Base-by-base conservation (phyloP, 2,113 vertebrate species). In the Stegastes partitus region DNA sequence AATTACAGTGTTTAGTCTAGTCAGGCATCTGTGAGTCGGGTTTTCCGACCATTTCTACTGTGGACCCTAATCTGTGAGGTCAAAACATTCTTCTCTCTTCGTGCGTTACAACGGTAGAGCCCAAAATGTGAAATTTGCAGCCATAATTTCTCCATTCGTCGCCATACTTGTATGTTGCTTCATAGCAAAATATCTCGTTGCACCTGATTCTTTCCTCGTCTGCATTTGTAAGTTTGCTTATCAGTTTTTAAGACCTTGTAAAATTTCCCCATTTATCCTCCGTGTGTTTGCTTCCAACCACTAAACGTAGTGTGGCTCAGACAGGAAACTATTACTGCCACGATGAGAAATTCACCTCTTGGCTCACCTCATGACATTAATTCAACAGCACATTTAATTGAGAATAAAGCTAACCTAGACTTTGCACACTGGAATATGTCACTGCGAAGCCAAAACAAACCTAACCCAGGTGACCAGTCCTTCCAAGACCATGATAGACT, bases 1-100 rank as follows among this genome's bases (percentile, higher is more conserved):
- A 86, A 87, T 77, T 28, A 62, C 54, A 81, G 63, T 15, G 58
- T 79, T 71, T 19, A 42, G 67, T 81, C 51, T 12, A 28, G 53
- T 53, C 72, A 83, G 56, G 56, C 62, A 70, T 82, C 51, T 73
- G 77, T 22, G 73, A 68, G 58, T 16, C 10, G 16, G 61, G 37
- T 82, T 84, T 81, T 82, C 72, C 45, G 1, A 77, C 62, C 45
- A 19, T 44, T 69, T 72, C 49, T 63, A n/a, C 80, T 4, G 51
- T 21, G 42, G 59, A 81, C 63, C 67, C 64, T 53, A 55, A 65
- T 82, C 68, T 44, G 18, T 44, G 34, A 79, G 66, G 49, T 73
- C 73, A 83, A 23, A 78, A 26, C n/a, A 44, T 45, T 59, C 63
- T 76, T 61, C 57, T 21, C 51, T 39, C 56, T 69, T 62, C 58